Conservation (phyloP, 2,113 vertebrate species). For the Andinoacara biseriatus region DNA sequence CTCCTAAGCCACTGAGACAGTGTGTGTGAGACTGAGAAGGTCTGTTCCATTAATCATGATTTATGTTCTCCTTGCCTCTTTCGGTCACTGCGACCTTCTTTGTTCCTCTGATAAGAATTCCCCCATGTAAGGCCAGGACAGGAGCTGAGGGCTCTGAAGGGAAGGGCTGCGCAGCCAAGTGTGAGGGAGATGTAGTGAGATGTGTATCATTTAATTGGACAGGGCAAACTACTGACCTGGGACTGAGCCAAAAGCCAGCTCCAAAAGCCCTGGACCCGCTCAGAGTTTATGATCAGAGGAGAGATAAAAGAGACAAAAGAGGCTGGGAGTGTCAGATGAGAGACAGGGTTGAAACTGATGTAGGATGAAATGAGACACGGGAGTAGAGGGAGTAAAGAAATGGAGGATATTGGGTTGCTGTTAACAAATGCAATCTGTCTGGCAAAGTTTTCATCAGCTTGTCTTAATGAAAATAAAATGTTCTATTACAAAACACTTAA, state of each 20-base stretch:
- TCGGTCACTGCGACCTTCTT: constrained; percentile 36
- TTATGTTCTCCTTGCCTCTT: constrained; percentile 3
- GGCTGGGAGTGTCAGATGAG: constrained; percentile 13
- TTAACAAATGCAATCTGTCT: background rate
- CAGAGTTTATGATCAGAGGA: constrained; percentile 8
- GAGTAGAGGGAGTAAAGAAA: constrained; percentile 19
- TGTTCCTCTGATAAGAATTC: constrained; percentile 43
- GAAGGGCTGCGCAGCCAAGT: constrained; percentile 59
- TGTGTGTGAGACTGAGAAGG: background rate
- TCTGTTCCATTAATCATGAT: constrained; percentile 1
- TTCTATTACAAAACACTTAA: background rate
- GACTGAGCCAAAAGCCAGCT: constrained; percentile 37
- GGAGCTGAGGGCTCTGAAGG: constrained; percentile 36
- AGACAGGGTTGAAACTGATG: background rate
- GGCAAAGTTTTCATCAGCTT: background rate
- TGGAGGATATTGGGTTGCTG: background rate
- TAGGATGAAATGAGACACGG: background rate
- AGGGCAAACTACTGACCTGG: constrained; percentile 72
- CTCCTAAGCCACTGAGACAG: background rate
- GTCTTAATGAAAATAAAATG: background rate
- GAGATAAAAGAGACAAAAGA: constrained; percentile 39
- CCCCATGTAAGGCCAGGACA: constrained; percentile 53
- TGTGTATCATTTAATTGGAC: constrained; percentile 73
- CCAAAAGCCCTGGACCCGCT: constrained; percentile 20
- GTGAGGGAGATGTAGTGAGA: constrained; percentile 67